Evolutionary conservation across 2,888 invertebrate species (phyloP), one percentile per base, ranked within the genome.

Genomic region (Lottia gigantea): DNA sequence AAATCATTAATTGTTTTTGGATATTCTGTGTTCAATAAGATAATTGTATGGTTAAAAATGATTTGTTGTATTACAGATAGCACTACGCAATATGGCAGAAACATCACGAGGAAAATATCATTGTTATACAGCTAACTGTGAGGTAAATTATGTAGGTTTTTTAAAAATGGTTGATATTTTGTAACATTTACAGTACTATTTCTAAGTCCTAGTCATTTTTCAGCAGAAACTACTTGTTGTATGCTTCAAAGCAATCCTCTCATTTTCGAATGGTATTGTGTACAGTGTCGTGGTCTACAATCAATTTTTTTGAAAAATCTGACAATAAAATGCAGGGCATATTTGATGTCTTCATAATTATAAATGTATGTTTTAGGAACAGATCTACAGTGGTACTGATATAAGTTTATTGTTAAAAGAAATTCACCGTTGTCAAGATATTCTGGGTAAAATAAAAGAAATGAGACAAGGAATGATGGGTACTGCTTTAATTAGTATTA

Each of bases 401-500:
- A 87, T 89, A 71, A 84, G 84, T 72, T 67, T 83, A n/a, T 72
- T 89, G 64, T 70, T 89, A 75, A 81, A 82, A 66, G 88, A 88
- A 77, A 86, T 89, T 46, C 83, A 86, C 74, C 83, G 80, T 63
- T 83, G 86, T 1, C 87, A 89, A 79, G 86, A 87, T 67, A 80
- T 88, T 66, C 83, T 88, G 70, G 86, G 85, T 74, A 87, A 87
- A 72, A 88, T 89, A 65, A 87, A 87, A 71, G 87, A 88, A 65
- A 88, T 89, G 87, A 80, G 87, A 62, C 80, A 86, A 68, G 89
- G 89, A 45, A 84, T 88, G 83, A 84, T 89, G 80, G 89, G 88
- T 49, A 87, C 83, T 75, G 87, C 88, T 23, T 77, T 88, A 6
- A 85, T 88, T 73, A 87, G 84, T 70, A 86, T 89, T 64, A 84